Percentiles rank a stretch among this genome's conserved stretches.
Conservation (phyloP, 1,140 invertebrate species). For the Platorchestia sp. region DNA sequence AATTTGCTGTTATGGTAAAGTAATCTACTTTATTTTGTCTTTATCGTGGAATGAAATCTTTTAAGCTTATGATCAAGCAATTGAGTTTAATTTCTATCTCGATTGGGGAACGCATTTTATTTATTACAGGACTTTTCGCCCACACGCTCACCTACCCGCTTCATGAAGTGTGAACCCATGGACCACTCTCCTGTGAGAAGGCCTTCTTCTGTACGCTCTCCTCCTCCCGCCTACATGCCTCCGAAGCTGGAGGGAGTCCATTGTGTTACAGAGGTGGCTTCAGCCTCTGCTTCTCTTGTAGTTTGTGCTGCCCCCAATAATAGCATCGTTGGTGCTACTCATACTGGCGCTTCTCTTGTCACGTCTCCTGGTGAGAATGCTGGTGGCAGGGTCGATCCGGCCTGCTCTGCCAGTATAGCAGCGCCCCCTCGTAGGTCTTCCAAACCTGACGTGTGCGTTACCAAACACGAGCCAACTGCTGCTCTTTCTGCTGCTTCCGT, state of each 20-base stretch:
- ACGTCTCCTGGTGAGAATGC: not conserved
- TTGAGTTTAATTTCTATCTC: not conserved
- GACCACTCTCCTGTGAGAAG: not conserved
- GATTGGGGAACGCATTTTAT: not conserved
- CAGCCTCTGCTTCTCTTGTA: not conserved
- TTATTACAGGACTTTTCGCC: conserved; percentile 40
- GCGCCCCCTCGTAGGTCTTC: not conserved
- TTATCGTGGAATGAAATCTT: not conserved
- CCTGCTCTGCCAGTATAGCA: not conserved
- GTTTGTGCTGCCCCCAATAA: not conserved
- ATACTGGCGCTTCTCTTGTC: not conserved
- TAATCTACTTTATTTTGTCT: not conserved
- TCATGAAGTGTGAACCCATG: conserved; percentile 28
- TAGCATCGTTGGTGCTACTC: not conserved
- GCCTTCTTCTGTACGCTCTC: not conserved
- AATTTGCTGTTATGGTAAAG: no score
- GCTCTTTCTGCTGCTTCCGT: not conserved
- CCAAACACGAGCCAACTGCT: not conserved
- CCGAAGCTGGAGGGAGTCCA: not conserved
- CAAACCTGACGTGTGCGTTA: not conserved
- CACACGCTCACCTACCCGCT: conserved; percentile 24
- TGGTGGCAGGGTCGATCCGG: not conserved
- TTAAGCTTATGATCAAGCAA: not conserved
- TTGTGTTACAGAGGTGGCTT: not conserved
- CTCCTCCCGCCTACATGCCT: not conserved